These are phyloP conservation scores for Ornithoptera alexandrae DNA, from an alignment of 2,888 invertebrate genomes.

Conservation along the genomic window DNA sequence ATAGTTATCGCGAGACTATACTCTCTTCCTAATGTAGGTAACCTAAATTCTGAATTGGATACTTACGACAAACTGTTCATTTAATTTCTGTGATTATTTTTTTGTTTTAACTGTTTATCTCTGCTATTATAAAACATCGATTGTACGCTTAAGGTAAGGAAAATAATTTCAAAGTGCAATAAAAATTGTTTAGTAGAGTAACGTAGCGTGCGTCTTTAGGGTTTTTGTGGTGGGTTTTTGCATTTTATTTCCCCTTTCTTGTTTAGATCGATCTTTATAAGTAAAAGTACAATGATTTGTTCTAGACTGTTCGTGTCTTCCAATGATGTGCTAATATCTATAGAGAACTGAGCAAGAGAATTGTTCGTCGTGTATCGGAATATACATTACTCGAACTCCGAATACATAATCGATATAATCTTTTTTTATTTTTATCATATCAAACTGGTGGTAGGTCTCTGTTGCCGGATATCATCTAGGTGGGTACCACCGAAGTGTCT, in stretches of 20 bases:
- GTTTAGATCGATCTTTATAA: neutral
- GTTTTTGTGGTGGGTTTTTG: neutral
- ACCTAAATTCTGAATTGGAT: slow-evolving; percentile 52
- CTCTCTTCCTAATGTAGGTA: slow-evolving; percentile 67
- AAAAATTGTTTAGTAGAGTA: neutral
- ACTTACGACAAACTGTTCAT: neutral
- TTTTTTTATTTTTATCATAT: too few species aligned
- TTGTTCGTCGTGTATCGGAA: too few species aligned
- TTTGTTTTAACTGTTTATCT: neutral
- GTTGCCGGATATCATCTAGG: too few species aligned
- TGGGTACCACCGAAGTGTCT: too few species aligned
- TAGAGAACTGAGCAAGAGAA: neutral
- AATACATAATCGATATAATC: too few species aligned
- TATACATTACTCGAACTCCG: too few species aligned
- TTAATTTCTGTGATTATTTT: neutral
- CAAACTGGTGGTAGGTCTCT: too few species aligned
- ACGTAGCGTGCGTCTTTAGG: neutral
- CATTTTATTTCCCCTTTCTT: neutral
- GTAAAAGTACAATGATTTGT: neutral
- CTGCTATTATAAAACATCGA: too few species aligned
- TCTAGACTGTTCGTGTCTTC: neutral
- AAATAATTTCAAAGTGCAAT: neutral
- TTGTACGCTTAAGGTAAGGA: neutral
- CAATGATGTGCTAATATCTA: neutral
- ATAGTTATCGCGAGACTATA: slow-evolving; percentile 48